phyloP scores from a whole-genome alignment of 2,113 vertebrate species.

The Bombycilla garrulus region DNA sequence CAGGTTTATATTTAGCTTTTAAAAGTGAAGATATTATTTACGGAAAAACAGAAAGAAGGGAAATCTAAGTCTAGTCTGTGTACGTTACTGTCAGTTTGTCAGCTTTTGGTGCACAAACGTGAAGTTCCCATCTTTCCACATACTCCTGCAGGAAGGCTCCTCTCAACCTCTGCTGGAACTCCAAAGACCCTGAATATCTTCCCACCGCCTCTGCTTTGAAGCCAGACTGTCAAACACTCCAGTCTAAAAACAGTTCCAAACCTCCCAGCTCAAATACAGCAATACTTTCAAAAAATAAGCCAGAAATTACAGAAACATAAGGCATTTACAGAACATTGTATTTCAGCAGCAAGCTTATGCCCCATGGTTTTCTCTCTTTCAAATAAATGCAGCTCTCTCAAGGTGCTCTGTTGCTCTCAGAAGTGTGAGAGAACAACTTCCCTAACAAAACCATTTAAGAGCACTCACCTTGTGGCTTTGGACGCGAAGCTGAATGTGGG shows the following conservation, averaged over 20 bases:
- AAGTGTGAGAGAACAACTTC: not conserved
- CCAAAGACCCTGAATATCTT: not conserved
- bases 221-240: not conserved
- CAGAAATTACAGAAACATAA: not conserved
- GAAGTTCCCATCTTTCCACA: not conserved
- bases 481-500: constrained; percentile 53
- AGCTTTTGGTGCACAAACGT: not conserved
- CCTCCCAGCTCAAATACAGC: not conserved
- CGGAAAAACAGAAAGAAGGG: not conserved
- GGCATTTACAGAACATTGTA: not conserved
- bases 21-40: not conserved
- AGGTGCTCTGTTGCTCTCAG: not conserved
- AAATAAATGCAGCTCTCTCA: not conserved
- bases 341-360: not conserved
- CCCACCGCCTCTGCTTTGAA: not conserved
- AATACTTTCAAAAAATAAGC: not conserved
- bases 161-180: not conserved
- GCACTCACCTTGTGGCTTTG: constrained; percentile 78
- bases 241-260: not conserved
- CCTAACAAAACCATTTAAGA: not conserved
- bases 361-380: not conserved
- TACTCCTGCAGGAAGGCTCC: not conserved
- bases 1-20: not conserved
- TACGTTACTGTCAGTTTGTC: not conserved
- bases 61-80: not conserved